Evolutionary conservation across 2,113 vertebrate species (phyloP).

Genomic region (Centropus unirufus): DNA sequence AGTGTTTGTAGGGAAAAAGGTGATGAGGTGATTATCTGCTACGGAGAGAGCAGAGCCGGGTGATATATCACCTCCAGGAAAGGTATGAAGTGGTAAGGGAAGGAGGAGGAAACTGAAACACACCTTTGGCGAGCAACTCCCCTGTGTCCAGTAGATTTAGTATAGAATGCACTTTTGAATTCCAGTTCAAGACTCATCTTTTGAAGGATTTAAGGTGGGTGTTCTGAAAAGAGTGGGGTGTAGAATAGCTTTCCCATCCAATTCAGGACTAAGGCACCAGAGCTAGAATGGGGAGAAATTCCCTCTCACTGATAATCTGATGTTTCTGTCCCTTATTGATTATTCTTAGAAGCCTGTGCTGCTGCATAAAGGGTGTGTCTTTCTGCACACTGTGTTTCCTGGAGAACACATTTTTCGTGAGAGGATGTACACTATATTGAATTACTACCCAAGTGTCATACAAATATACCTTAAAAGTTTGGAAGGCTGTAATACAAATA

Average conservation of each 20-base stretch:
- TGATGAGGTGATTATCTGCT: background rate
- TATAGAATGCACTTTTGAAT: background rate
- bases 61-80: background rate
- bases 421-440: background rate
- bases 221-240: background rate
- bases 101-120: background rate
- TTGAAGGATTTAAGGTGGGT: accelerated
- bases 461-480: background rate
- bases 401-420: background rate
- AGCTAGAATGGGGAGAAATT: background rate
- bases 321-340: background rate
- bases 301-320: background rate
- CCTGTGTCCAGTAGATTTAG: background rate
- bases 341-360: background rate
- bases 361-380: background rate
- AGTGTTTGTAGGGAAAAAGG: background rate
- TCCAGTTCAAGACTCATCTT: background rate
- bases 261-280: background rate
- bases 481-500: background rate
- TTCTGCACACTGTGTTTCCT: background rate
- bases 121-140: accelerated
- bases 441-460: background rate
- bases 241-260: background rate
- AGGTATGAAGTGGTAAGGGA: background rate
- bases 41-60: background rate